phyloP scores from a whole-genome alignment of 2,113 vertebrate species.

The Fulica atra region DNA sequence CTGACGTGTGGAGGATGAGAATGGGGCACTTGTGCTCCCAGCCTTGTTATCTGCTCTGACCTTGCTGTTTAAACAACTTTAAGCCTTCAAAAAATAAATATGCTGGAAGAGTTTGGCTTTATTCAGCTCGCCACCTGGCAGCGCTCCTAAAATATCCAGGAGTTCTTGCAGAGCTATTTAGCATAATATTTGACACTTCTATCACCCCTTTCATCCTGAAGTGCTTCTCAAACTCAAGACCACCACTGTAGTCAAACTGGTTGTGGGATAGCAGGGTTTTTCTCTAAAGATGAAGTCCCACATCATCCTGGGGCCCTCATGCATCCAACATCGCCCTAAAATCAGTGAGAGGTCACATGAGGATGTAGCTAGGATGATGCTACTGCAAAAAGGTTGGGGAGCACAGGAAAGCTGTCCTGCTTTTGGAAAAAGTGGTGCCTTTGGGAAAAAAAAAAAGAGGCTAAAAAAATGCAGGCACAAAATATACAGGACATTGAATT shows the following conservation, averaged over 20 bases:
- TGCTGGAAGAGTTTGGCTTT: not conserved
- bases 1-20: not conserved
- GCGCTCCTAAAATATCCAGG: not conserved
- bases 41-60: not conserved
- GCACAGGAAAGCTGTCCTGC: not conserved
- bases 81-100: constrained; percentile 37
- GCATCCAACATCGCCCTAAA: not conserved
- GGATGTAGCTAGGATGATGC: not conserved
- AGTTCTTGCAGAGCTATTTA: not conserved
- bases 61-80: not conserved
- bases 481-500: accelerated
- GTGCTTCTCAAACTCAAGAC: not conserved
- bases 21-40: not conserved
- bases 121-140: constrained; percentile 3
- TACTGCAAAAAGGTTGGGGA: not conserved
- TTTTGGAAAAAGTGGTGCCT: not conserved
- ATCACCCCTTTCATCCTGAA: constrained; percentile 7
- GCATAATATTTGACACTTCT: constrained; percentile 39
- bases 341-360: not conserved
- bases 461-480: not conserved
- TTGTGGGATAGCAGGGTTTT: accelerated
- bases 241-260: not conserved
- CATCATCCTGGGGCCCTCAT: accelerated
- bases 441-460: not conserved
- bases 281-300: not conserved